Evolutionary conservation across 2,797 vertebrate genomes (phyloP), one percentile per base, ranked within the genome.

Genomic region (Spinus pinus): DNA sequence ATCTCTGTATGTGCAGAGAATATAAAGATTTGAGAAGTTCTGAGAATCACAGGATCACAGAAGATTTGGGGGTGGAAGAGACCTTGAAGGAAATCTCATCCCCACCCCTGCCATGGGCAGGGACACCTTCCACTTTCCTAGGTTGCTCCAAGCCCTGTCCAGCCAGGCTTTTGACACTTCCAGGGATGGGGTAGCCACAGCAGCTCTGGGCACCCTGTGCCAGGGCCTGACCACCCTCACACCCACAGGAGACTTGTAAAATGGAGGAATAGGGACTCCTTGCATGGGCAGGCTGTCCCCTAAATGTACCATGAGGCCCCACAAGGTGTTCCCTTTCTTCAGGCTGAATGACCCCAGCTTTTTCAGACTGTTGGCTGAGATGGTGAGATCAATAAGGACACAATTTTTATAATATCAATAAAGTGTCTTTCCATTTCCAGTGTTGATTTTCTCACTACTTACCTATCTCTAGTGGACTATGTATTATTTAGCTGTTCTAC

Each of bases 171-270:
- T 57, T 37, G 19, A 37, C 27, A 20, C 31, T 71, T 50, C 14
- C 42, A 71, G 44, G 27, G 23, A 13, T 35, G 22, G 22, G 8
- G 7, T 27, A 57, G 11, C 44, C 50, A 28, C 50, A 42, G 31
- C 42, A 28, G 6, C 42, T n/a, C 65, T 71, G 18, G 19, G 27
- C 25, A 70, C 0, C 8, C 23, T 27, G 4, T 49, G 35, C 14
- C 33, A 53, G 24, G 6, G 12, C 3, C 31, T 31, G 11, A 1
- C 14, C 17, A 19, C 17, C 12, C 30, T 71, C 58, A 56, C 17
- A 30, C 7, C 8, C 20, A 33, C 0, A 0, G 20, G 20, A 2
- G 2, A 11, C 25, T 28, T 25, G 14, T 5, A 19, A 28, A 56
- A 65, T 25, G 17, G 21, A 35, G 11, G 13, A 64, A 17, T 2